phyloP scores from a whole-genome alignment of 2,113 vertebrate genomes.

The Pardalotus punctatus region DNA sequence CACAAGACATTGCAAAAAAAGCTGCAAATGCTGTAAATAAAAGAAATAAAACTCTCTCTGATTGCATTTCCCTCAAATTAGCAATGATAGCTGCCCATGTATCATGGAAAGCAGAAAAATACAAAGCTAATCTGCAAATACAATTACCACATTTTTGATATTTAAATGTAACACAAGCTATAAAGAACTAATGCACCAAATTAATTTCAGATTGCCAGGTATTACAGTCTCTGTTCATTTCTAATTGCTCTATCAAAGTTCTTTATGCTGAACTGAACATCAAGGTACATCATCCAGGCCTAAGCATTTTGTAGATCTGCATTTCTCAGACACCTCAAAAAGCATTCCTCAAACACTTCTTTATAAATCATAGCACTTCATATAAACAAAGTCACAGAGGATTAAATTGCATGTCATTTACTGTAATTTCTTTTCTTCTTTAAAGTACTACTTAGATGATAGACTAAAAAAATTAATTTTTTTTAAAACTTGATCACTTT shows the following conservation, averaged over 20 bases:
- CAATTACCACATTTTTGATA: constrained; percentile 15
- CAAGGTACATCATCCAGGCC: not conserved
- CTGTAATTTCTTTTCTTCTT: not conserved
- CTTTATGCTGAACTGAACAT: not conserved
- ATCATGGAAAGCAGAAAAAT: constrained; percentile 16
- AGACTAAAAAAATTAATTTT: not conserved
- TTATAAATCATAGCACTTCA: not conserved
- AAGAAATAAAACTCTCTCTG: not conserved
- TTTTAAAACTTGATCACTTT: not conserved
- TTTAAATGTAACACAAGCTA: constrained; percentile 37
- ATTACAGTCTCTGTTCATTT: constrained; percentile 8
- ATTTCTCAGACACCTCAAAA: not conserved
- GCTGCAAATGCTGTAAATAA: not conserved
- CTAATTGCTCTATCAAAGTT: not conserved
- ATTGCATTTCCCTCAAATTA: constrained; percentile 35
- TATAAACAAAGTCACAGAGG: not conserved
- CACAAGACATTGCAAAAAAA: not conserved
- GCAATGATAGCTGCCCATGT: constrained; percentile 27
- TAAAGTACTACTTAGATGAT: not conserved
- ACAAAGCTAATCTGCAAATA: constrained; percentile 26
- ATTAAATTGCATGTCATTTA: not conserved
- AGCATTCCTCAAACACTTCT: not conserved
- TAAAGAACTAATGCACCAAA: not conserved
- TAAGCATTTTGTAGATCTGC: not conserved
- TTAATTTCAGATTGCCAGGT: constrained; percentile 2